These are phyloP conservation scores for Amphipoea oculea DNA, from an alignment of 2,888 invertebrate species.

Conservation along the genomic window DNA sequence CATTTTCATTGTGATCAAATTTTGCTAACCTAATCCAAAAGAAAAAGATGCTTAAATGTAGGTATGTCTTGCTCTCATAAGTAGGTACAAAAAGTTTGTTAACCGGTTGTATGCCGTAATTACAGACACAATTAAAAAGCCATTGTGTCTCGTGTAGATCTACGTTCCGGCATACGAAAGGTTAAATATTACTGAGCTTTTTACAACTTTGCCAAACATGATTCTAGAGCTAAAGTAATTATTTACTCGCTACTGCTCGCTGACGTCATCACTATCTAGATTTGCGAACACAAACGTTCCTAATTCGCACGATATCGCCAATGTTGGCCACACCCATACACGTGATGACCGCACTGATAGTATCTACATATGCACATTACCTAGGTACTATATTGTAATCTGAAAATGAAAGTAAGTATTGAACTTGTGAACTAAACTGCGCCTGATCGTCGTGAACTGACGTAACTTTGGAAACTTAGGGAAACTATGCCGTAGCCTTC, in stretches of 20 bases:
- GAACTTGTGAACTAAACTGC: background rate
- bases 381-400: background rate
- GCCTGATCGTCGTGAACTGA: background rate
- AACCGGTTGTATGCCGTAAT: no score
- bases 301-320: slow-evolving; percentile 39
- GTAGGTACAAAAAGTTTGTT: background rate
- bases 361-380: slow-evolving; percentile 8
- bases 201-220: background rate
- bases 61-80: no score
- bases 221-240: slow-evolving; percentile 8
- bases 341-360: slow-evolving; percentile 42
- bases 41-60: background rate
- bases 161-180: no score
- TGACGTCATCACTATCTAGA: slow-evolving; percentile 44
- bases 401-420: slow-evolving; percentile 16
- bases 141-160: no score
- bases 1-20: background rate
- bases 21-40: background rate
- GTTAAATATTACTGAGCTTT: slow-evolving; percentile 8
- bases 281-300: slow-evolving; percentile 14
- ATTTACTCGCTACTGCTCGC: background rate
- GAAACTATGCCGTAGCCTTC: background rate
- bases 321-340: slow-evolving; percentile 52
- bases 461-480: background rate
- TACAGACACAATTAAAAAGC: no score